Conservation (phyloP, 2,888 invertebrate genomes). For the Mylabris sibirica region DNA sequence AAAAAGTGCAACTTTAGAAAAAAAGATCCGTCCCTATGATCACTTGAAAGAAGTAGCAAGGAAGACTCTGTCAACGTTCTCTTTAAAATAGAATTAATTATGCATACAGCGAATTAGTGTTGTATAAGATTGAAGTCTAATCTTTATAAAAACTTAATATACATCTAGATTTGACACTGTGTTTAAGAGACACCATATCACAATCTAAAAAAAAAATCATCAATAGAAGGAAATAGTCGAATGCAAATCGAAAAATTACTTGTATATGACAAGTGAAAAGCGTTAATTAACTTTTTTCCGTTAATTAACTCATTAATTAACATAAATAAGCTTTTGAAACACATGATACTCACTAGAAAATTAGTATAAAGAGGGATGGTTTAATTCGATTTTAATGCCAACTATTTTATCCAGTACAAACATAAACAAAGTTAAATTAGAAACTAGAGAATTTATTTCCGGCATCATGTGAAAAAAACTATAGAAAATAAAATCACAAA, state of each 20-base stretch:
- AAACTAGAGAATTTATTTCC: background rate
- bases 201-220: too few relatives aligned
- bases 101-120: slow-evolving; percentile 11
- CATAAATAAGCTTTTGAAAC: background rate
- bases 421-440: slow-evolving; percentile 3
- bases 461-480: background rate
- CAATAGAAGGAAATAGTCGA: too few relatives aligned
- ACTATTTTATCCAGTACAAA: background rate
- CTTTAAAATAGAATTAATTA: slow-evolving; percentile 14
- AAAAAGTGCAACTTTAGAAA: background rate
- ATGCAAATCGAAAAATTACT: too few relatives aligned
- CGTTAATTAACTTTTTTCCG: background rate
- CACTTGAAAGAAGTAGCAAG: slow-evolving; percentile 10
- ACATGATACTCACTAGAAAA: background rate
- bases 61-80: slow-evolving; percentile 2
- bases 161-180: background rate
- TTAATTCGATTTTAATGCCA: slow-evolving; percentile 7
- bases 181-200: background rate
- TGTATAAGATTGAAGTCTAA: slow-evolving; percentile 9
- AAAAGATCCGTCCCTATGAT: background rate
- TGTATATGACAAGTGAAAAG: background rate
- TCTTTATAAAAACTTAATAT: slow-evolving; percentile 13
- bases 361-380: background rate
- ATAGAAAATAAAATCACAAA: background rate
- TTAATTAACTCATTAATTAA: slow-evolving; percentile 1